phyloP scores from a whole-genome alignment of 2,113 vertebrate genomes.

The Dinomys branickii region DNA sequence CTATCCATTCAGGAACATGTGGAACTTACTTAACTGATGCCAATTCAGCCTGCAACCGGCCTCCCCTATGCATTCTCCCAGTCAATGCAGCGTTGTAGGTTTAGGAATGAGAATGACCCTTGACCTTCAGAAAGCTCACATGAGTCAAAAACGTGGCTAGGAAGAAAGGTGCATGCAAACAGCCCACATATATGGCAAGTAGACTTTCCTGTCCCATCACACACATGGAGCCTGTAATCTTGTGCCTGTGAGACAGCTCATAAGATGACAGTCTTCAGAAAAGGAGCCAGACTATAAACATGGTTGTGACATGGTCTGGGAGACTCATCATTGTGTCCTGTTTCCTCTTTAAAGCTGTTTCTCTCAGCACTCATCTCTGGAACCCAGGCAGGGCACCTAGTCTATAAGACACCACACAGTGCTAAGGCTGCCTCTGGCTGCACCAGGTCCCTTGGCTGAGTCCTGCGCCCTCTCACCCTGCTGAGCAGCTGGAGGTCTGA shows the following conservation, averaged over 20 bases:
- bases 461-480: not conserved
- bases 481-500: not conserved
- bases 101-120: rapidly evolving
- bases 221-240: not conserved
- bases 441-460: not conserved
- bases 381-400: not conserved
- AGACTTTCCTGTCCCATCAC: not conserved
- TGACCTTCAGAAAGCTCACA: not conserved
- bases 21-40: not conserved
- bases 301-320: not conserved
- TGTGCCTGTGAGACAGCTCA: not conserved
- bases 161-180: not conserved
- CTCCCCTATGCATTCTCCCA: not conserved
- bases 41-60: not conserved
- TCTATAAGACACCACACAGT: not conserved
- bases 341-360: not conserved
- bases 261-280: not conserved
- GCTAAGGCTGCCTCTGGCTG: not conserved
- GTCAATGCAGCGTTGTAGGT: not conserved
- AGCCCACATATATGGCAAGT: not conserved
- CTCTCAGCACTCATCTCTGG: not conserved
- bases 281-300: not conserved
- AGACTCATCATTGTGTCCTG: not conserved
- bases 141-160: not conserved
- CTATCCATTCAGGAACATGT: not conserved